Percentiles rank a stretch among this genome's conserved stretches.
phyloP scores from a whole-genome alignment of 2,888 invertebrate species.

The Spatulosminthurus flaviceps region DNA sequence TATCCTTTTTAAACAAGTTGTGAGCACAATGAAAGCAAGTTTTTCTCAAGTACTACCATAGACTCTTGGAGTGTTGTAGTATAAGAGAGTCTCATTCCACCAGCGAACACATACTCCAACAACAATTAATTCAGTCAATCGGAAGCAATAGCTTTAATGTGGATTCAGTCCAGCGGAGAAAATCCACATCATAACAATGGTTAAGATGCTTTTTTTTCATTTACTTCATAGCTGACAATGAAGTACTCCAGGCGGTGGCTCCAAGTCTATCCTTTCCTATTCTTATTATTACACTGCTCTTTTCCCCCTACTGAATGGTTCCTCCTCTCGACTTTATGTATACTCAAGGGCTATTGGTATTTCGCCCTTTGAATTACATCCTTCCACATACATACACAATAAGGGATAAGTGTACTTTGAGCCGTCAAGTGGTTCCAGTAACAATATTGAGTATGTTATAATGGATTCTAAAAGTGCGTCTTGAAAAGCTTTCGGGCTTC shows the following conservation, averaged over 20 bases:
- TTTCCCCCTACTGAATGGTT: neutral
- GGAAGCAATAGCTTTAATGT: slow-evolving; percentile 23
- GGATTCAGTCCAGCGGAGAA: slow-evolving; percentile 4
- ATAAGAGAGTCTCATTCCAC: neutral
- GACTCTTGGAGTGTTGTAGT: neutral
- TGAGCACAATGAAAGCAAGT: neutral
- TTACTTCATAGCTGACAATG: neutral
- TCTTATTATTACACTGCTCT: neutral
- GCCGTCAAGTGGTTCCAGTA: neutral
- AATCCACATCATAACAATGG: slow-evolving; percentile 33
- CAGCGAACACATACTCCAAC: neutral
- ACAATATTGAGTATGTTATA: neutral
- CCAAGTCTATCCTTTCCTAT: slow-evolving; percentile 7
- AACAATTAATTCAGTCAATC: neutral
- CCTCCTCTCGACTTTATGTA: no score
- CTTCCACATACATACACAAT: neutral
- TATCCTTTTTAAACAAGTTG: neutral
- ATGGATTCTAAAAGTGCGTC: neutral
- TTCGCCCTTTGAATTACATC: neutral
- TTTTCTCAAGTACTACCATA: neutral
- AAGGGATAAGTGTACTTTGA: neutral
- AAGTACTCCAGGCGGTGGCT: slow-evolving; percentile 11
- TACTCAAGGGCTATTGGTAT: no score
- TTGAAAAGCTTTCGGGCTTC: neutral
- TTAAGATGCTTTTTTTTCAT: slow-evolving; percentile 23